Evolutionary conservation across 2,113 vertebrate species (phyloP).

Genomic region (Tinamus guttatus): DNA sequence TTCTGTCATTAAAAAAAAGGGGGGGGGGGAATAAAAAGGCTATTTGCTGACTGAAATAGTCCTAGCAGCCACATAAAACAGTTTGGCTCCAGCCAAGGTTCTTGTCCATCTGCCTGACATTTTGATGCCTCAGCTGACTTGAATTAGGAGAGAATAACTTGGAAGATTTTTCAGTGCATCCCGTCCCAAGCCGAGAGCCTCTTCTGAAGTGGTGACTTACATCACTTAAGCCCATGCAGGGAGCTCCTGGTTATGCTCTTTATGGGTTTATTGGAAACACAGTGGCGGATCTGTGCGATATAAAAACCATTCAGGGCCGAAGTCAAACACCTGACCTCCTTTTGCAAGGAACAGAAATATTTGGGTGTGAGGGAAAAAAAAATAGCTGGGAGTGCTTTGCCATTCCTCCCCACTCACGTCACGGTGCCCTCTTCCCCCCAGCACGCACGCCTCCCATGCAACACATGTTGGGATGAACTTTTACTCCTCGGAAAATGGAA

Average conservation of each 20-base stretch:
- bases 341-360: constrained; percentile 7
- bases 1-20: background rate
- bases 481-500: background rate
- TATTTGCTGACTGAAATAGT: background rate
- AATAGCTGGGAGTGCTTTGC: background rate
- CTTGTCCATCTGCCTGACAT: constrained; percentile 51
- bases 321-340: constrained; percentile 14
- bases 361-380: background rate
- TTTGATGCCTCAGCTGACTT: constrained; percentile 65
- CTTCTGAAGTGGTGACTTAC: constrained; percentile 23
- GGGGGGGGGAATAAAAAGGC: background rate
- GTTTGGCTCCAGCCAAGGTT: background rate
- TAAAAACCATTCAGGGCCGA: constrained; percentile 21
- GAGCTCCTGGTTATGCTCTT: constrained; percentile 26
- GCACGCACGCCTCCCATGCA: background rate
- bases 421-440: background rate
- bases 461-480: constrained; percentile 51
- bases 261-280: constrained; percentile 60
- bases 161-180: constrained; percentile 42
- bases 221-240: background rate
- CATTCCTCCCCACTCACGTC: rapidly evolving
- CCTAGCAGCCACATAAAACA: background rate
- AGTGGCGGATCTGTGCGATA: background rate
- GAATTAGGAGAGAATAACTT: constrained; percentile 68
- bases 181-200: constrained; percentile 25